These are phyloP conservation scores for Onthophagus sagittarius DNA, from an alignment of 2,888 invertebrate genomes.

Conservation along the genomic window DNA sequence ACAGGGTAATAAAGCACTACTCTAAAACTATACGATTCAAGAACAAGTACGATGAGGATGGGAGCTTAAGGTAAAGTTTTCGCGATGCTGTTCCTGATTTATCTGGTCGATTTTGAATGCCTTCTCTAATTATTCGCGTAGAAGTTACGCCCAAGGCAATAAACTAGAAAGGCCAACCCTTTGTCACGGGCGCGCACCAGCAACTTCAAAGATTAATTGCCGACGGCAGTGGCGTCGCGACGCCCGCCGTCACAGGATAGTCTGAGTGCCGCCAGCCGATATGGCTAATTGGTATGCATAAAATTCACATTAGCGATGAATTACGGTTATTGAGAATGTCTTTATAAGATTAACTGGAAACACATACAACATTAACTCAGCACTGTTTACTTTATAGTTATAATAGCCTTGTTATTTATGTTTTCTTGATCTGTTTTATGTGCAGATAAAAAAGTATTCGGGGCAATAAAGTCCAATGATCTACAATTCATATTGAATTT, in stretches of 20 bases:
- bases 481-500: too few species aligned
- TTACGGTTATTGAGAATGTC: neutral
- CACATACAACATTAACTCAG: neutral
- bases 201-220: conserved; percentile 11
- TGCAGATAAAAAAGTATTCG: too few species aligned
- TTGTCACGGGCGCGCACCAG: neutral
- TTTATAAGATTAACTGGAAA: neutral
- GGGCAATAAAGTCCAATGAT: too few species aligned
- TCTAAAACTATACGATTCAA: neutral
- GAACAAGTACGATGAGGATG: neutral
- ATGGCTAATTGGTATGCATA: neutral
- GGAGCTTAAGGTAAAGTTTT: neutral
- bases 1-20: neutral
- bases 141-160: neutral
- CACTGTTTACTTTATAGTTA: too few species aligned
- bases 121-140: conserved; percentile 3
- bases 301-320: neutral
- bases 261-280: neutral
- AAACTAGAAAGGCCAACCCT: conserved; percentile 13
- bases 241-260: neutral
- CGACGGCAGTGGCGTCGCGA: neutral
- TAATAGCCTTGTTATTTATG: too few species aligned
- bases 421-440: too few species aligned
- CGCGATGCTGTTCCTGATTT: neutral
- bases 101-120: conserved; percentile 4